Conservation (phyloP, 2,797 vertebrate genomes). For the Sphenopsis melanotis region DNA sequence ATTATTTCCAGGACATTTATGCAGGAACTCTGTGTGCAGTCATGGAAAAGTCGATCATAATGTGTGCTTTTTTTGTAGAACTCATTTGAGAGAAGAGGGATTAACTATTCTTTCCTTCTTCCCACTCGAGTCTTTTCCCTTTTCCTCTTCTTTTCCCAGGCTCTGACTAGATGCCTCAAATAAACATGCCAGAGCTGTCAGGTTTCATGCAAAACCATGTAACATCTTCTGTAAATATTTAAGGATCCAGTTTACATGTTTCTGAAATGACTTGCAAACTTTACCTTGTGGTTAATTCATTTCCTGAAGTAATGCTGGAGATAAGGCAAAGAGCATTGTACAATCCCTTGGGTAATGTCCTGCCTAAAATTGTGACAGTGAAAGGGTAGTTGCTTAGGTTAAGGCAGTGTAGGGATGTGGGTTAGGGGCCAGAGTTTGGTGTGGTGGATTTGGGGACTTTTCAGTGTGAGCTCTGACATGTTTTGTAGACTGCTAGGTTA, state of each 20-base stretch:
- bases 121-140: neutral
- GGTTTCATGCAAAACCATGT: neutral
- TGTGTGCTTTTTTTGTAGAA: neutral
- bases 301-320: neutral
- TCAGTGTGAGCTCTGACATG: neutral
- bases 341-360: neutral
- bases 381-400: neutral
- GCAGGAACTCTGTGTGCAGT: neutral
- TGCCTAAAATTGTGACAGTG: neutral
- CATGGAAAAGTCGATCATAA: neutral
- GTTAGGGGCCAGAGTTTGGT: neutral
- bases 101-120: conserved; percentile 28
- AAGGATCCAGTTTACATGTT: neutral
- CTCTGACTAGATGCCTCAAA: neutral
- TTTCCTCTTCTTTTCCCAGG: neutral
- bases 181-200: neutral
- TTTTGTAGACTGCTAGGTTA: neutral
- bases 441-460: neutral
- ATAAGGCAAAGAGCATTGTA: neutral
- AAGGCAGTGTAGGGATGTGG: neutral
- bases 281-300: neutral
- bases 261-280: neutral
- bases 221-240: conserved; percentile 36
- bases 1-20: neutral
- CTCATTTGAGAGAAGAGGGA: neutral